These are phyloP conservation scores for Xestoiulus laeticollis DNA, from an alignment of 2,888 invertebrate species.

Conservation along the genomic window DNA sequence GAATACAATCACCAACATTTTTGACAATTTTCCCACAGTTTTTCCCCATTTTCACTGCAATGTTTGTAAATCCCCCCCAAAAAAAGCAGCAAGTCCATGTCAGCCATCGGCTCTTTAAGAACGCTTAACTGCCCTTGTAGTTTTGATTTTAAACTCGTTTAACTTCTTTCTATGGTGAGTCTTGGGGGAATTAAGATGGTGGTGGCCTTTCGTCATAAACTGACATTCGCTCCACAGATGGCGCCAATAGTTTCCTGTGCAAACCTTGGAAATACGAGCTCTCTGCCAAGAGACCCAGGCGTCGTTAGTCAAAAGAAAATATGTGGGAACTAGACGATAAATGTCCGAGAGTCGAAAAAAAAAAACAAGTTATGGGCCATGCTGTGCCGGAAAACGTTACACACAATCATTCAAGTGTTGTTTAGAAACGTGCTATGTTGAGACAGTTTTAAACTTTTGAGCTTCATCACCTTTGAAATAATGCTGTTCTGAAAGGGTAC, in stretches of 20 bases:
- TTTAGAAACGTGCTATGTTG: constrained; percentile 23
- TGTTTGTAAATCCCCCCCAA: not conserved
- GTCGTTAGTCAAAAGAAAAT: not conserved
- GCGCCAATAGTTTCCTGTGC: not conserved
- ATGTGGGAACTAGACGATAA: constrained; percentile 18
- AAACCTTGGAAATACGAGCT: constrained; percentile 10
- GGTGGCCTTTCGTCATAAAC: not conserved
- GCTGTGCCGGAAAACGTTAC: not conserved
- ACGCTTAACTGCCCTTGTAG: not conserved
- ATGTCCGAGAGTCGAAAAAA: not conserved
- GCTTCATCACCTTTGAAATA: not conserved
- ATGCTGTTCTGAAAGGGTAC: too few relatives aligned
- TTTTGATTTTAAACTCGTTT: not conserved
- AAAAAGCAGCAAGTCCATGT: not conserved
- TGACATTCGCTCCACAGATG: constrained; percentile 3
- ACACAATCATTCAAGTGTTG: not conserved
- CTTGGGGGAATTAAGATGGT: not conserved
- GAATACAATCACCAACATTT: not conserved
- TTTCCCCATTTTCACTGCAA: not conserved
- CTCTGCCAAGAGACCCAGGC: not conserved
- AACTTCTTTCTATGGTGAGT: not conserved
- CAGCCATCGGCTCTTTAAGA: constrained; percentile 6
- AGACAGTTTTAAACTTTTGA: not conserved
- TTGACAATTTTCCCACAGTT: not conserved
- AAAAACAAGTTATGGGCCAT: not conserved